Percentiles rank a stretch among this genome's conserved stretches.
Evolutionary conservation across 2,113 vertebrate species (phyloP).

Genomic region (Hippolais icterina): DNA sequence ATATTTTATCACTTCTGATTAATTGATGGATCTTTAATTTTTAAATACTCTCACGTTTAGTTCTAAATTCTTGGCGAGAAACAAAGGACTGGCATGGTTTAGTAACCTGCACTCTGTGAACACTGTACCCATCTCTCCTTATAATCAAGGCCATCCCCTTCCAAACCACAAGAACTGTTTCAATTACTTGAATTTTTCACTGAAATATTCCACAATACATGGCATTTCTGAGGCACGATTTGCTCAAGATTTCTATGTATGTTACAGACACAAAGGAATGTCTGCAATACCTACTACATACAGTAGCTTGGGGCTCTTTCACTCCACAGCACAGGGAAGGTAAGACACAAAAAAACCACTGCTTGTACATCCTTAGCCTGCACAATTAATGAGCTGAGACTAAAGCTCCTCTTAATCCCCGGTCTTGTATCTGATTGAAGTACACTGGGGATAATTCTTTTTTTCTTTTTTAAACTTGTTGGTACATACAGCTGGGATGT

Average conservation of each 20-base stretch:
- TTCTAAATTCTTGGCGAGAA: background rate
- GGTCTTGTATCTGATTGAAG: background rate
- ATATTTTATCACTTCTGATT: slow-evolving; percentile 30
- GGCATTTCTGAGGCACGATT: background rate
- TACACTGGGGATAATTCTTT: background rate
- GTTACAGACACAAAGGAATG: background rate
- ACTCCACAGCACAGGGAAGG: background rate
- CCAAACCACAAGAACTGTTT: background rate
- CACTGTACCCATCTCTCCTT: background rate
- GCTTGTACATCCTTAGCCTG: background rate
- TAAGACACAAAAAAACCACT: background rate
- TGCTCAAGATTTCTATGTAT: background rate
- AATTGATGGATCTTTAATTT: slow-evolving; percentile 19
- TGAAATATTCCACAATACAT: background rate
- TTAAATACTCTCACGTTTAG: background rate
- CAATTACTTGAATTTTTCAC: background rate
- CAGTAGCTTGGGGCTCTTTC: background rate
- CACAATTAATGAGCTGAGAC: background rate
- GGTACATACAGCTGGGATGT: background rate
- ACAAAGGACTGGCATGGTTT: background rate
- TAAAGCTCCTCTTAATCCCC: background rate
- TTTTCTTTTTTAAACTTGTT: background rate
- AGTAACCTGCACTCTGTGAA: background rate
- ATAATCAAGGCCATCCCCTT: background rate
- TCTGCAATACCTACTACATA: background rate